phyloP scores from a whole-genome alignment of 2,113 vertebrate genomes.

The Herpetotheres cachinnans region DNA sequence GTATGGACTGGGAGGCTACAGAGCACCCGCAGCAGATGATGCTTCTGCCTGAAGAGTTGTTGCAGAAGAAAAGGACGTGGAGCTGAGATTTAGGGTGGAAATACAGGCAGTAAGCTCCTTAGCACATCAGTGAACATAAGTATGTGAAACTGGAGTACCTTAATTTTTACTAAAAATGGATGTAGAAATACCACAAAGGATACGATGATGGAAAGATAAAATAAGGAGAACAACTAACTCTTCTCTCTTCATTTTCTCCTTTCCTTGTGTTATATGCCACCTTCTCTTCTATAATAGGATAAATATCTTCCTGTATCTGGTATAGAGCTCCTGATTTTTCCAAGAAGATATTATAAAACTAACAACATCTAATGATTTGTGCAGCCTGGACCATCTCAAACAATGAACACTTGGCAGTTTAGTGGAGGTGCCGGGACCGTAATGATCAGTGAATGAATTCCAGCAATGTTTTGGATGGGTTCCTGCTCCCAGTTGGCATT shows the following conservation, averaged over 20 bases:
- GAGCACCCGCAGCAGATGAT: background rate
- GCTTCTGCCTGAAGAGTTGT: background rate
- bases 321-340: conserved; percentile 10
- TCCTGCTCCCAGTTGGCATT: conserved; percentile 27
- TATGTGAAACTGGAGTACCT: background rate
- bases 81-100: background rate
- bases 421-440: background rate
- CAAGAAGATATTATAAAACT: background rate
- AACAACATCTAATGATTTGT: background rate
- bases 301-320: background rate
- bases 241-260: background rate
- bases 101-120: background rate
- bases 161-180: background rate
- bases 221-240: background rate
- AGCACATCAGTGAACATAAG: background rate
- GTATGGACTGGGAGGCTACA: background rate
- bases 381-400: background rate
- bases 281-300: background rate
- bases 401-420: background rate
- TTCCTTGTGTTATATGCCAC: background rate
- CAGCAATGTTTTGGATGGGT: conserved; percentile 27
- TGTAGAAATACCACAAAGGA: background rate
- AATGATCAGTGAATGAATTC: background rate
- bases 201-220: background rate
- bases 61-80: background rate